Base-by-base conservation (phyloP, 2,113 vertebrate genomes). In the Erythrolamprus reginae region DNA sequence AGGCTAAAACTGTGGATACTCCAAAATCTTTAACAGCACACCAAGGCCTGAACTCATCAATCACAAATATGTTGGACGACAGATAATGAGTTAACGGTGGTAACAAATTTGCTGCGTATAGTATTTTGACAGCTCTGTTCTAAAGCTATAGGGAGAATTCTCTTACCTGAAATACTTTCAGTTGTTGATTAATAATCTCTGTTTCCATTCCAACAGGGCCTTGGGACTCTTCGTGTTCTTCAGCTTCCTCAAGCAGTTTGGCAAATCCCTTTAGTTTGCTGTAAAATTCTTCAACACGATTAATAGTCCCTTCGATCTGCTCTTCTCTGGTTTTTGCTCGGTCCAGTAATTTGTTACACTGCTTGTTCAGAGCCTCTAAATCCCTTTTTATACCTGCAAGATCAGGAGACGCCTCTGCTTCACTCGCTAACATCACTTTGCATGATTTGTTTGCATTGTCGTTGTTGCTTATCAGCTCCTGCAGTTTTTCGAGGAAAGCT, bases 201-300 rank as follows among this genome's bases (percentile, higher is more conserved):
- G 98, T 99, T 96, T 99, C 99, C 98, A 98, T 98, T 91, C 98
- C 98, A 61, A 99, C 99, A 0, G 97, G 96, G 89, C 98, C 99
- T 93, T 99, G 99, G 0, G 98, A 98, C 9, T 98, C 98, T 94
- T 99, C 98, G 50, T 97, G 98, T 85, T 98, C 97, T 92, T 98
- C 97, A 0, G 98, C 98, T 61, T 88, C 95, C 86, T 93, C 89
- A 61, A 99, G 97, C 33, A 97, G 94, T 55, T 92, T 93, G 21
- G 96, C 97, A 89, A 98, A 97, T 28, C 97, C 96, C 91, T 97
- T 94, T 23, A 98, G 91, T 92, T 98, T 98, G 84, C 38, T 92
- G 58, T 98, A 98, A 93, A 99, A 98, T 89, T 98, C 98, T 84
- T 98, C 96, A 38, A 99, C 96, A 56, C 97, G 97, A 87, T 93